Evolutionary conservation across 1,140 invertebrate species (phyloP).

Genomic region (Bombus turneri): DNA sequence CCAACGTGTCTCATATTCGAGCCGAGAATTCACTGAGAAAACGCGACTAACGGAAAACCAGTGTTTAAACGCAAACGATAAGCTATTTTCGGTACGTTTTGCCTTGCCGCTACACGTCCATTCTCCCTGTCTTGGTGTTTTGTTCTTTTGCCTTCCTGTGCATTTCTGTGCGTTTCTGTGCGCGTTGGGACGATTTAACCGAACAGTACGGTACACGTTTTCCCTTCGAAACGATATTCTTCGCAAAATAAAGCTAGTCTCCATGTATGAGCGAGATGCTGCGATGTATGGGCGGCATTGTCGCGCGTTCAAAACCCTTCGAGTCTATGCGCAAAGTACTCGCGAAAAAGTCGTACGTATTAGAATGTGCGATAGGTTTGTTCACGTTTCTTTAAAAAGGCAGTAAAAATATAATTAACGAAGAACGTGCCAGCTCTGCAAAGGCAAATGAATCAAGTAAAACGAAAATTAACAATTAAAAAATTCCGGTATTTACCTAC

Average conservation of each 20-base stretch:
- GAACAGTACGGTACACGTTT: background rate
- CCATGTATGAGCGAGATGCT: background rate
- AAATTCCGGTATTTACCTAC: background rate
- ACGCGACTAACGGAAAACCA: slow-evolving; percentile 1
- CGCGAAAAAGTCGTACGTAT: no score
- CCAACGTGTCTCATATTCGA: background rate
- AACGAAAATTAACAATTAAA: background rate
- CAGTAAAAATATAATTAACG: background rate
- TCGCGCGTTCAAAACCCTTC: background rate
- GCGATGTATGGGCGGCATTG: background rate
- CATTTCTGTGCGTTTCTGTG: background rate
- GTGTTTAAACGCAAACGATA: slow-evolving; percentile 22
- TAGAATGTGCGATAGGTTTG: no score
- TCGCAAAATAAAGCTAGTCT: background rate
- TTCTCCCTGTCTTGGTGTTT: background rate
- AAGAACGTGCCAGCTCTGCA: no score
- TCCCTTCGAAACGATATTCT: background rate
- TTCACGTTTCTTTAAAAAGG: background rate
- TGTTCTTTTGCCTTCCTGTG: background rate
- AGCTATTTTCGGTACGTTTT: slow-evolving; percentile 35
- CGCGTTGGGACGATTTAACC: background rate
- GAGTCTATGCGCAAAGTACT: background rate
- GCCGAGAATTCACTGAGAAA: background rate
- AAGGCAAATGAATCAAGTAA: no score
- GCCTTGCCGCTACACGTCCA: background rate